Evolutionary conservation across 2,797 vertebrate species (phyloP), one percentile per base, ranked within the genome.

Genomic region (Cetoscarus ocellatus): DNA sequence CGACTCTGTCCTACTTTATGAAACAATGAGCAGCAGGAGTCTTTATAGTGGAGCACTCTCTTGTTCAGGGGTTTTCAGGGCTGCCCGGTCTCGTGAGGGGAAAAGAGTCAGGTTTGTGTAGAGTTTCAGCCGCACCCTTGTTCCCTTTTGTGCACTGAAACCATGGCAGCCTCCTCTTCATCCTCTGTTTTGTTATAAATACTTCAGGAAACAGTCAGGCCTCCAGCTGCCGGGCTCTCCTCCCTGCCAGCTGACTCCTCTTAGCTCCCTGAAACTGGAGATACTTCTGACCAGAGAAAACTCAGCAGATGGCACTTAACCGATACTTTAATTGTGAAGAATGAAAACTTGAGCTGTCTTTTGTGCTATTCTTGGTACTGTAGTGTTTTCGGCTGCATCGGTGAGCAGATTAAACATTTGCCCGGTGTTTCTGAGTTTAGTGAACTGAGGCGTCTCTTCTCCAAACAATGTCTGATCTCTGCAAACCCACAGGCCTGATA

Each of bases 91-190:
- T 70, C 40, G 3, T 71, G 58, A 58, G 69, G 58, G 59, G 65
- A 57, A 38, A 44, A 45, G 34, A 51, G 52, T 10, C 55, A 51
- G 58, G 67, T 70, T 67, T 73, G 79, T 80, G 63, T 82, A 53
- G 65, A 56, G 67, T 91, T 88, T 75, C 84, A 86, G 75, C 85
- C 65, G 13, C 88, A 77, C 88, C 83, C 84, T 65, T 3, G 4
- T 27, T 5, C 9, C 6, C 45, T 60, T 77, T 86, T 90, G 86
- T 88, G 61, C 34, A 55, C 39, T 57, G 69, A 75, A 79, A 65
- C 83, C 74, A 76, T 70, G 77, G 61, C 68, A 77, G 52, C 67
- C 35, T 45, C 10, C 43, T 2, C 57, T 48, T 61, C 40, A 68
- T 42, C n/a, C 10, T 40, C 8, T 39, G 39, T 79, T 70, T 65